Base-by-base conservation (phyloP, 2,113 vertebrate species). In the Canis aureus region DNA sequence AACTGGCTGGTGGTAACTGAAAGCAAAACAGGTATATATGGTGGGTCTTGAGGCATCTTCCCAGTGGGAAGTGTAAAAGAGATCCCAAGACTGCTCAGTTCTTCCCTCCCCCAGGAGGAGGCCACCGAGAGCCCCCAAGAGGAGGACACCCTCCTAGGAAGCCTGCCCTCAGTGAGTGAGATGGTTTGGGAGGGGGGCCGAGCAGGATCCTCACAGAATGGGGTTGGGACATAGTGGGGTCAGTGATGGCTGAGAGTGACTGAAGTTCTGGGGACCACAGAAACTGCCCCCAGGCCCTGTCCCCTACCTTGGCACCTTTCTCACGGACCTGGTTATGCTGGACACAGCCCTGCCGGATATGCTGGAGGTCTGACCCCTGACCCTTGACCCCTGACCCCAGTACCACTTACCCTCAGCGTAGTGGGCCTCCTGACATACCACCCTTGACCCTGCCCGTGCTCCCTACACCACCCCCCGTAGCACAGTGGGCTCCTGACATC, bases 221-320 rank as follows among this genome's bases (percentile, higher is more conserved):
- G 32, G 13, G 8, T 73, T 73, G 67, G 53, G 19, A 27, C 0
- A 0, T 13, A 8, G 16, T 10, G 19, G 55, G 19, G 35, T 49
- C 23, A 1, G 9, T 27, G n/a, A 49, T 16, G 17, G 3, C 67
- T 15, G 2, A 29, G 11, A 91, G 11, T 98, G 78, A 98, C 94
- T 13, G 3, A 62, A 22, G 12, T 53, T 89, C 76, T 94, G 80
- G 97, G 95, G 78, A 10, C 92, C 57, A 16, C 97, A 98, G 98
- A 99, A 98, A 94, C 88, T 73, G 57, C 89, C 97, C 78, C 98
- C 98, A 5, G 99, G 99, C 0, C 98, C 99, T 0, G 98, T 99
- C 20, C 99, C 99, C 0, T 99, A 99, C 97, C 99, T 99, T 43
- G 99, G 99, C 79, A 99, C 99, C 10, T 99, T 99, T 94, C 98